Conservation (phyloP, 2,888 invertebrate species). For the Clitarchus hookeri region DNA sequence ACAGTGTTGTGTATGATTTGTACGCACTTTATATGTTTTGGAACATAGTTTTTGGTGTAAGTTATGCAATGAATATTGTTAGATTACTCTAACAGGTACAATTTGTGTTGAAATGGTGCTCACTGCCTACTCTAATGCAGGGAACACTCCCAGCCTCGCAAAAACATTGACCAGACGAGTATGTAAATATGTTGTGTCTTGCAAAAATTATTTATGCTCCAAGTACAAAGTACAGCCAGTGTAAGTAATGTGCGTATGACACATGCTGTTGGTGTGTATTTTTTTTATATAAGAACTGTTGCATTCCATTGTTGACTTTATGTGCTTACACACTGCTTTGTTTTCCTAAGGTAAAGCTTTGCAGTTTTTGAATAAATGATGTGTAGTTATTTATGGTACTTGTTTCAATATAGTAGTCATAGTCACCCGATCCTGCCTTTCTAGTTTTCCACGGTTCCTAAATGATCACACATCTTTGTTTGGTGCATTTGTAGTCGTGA, state of each 20-base stretch:
- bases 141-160: not conserved
- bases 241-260: not conserved
- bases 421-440: too few species aligned
- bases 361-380: not conserved
- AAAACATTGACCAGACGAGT: not conserved
- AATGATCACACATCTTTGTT: too few species aligned
- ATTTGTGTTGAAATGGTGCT: not conserved
- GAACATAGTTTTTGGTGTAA: too few species aligned
- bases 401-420: too few species aligned
- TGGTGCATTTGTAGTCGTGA: too few species aligned
- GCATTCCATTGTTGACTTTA: not conserved
- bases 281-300: not conserved
- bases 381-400: too few species aligned
- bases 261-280: not conserved
- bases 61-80: too few species aligned
- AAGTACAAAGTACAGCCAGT: not conserved
- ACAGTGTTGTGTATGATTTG: too few species aligned
- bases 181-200: not conserved
- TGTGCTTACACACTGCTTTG: not conserved
- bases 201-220: not conserved
- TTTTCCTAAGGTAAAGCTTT: not conserved
- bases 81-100: too few species aligned
- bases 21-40: too few species aligned
- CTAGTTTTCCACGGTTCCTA: too few species aligned
- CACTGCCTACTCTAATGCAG: not conserved